A percentile compares a stretch with the other conserved stretches of the same genome.
phyloP scores from a whole-genome alignment of 2,888 invertebrate genomes.

The Caenorhabditis angaria region DNA sequence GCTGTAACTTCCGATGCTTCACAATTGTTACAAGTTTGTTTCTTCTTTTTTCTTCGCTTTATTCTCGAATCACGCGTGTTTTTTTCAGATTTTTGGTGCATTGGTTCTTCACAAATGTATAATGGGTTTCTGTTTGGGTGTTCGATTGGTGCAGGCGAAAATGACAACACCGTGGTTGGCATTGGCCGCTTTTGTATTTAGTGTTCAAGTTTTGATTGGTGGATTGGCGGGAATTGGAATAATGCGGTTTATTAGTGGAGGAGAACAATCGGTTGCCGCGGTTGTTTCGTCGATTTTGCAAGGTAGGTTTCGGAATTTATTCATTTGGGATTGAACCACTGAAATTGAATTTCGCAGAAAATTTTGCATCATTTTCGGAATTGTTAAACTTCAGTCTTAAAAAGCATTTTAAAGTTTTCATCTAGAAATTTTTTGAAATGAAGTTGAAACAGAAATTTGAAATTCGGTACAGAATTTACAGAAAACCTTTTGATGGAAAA shows the following conservation, averaged over 20 bases:
- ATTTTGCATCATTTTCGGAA: no score
- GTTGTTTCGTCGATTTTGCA: conserved; percentile 64
- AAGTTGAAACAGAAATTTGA: no score
- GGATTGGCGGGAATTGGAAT: conserved; percentile 77
- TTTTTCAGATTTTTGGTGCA: conserved; percentile 75
- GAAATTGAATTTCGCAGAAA: no score
- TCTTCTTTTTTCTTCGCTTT: no score
- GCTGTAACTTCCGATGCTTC: conserved; percentile 74
- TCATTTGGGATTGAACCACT: no score
- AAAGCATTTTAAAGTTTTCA: no score
- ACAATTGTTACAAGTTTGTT: conserved; percentile 67
- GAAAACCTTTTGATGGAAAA: no score
- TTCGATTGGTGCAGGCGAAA: conserved; percentile 71
- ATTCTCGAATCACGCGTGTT: neutral
- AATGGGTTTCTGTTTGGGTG: conserved; percentile 77
- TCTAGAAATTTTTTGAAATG: no score
- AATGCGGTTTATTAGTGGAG: conserved; percentile 73
- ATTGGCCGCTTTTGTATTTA: conserved; percentile 35
- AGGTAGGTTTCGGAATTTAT: no score
- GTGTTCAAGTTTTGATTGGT: conserved; percentile 77
- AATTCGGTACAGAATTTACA: no score
- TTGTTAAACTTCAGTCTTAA: no score
- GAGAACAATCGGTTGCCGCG: conserved; percentile 73
- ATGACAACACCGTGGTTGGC: conserved; percentile 41
- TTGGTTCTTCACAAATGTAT: conserved; percentile 77